These are phyloP conservation scores for Lamellibrachia columna DNA, from an alignment of 2,888 invertebrate species.

Conservation along the genomic window DNA sequence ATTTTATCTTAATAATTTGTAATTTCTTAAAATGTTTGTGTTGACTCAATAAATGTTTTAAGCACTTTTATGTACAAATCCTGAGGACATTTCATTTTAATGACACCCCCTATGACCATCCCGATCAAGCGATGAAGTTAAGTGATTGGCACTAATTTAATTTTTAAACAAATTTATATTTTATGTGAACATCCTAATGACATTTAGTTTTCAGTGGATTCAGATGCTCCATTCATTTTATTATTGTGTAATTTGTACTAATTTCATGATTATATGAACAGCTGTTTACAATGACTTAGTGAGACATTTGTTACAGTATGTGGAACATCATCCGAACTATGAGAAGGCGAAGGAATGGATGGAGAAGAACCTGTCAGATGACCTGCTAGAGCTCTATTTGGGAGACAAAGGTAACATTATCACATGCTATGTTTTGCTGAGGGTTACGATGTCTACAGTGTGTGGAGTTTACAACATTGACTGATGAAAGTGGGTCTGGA, in stretches of 20 bases:
- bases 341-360: constrained; percentile 98
- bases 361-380: constrained; percentile 90
- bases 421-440: background rate
- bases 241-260: background rate
- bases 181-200: background rate
- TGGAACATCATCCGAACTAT: constrained; percentile 97
- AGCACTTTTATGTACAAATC: too few relatives aligned
- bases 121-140: too few relatives aligned
- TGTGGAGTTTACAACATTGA: background rate
- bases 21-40: too few relatives aligned
- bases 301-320: constrained; percentile 75
- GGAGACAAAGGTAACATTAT: background rate
- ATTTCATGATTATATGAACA: background rate
- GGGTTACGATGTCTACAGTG: background rate
- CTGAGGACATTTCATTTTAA: too few relatives aligned
- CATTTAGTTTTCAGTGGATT: background rate
- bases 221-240: background rate
- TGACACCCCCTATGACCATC: too few relatives aligned
- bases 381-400: constrained; percentile 62
- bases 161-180: background rate
- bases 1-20: too few relatives aligned
- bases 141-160: background rate
- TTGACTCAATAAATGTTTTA: too few relatives aligned
- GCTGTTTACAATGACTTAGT: background rate
- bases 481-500: background rate